Conservation (phyloP, 1,140 invertebrate species). For the Drosophila parvula region DNA sequence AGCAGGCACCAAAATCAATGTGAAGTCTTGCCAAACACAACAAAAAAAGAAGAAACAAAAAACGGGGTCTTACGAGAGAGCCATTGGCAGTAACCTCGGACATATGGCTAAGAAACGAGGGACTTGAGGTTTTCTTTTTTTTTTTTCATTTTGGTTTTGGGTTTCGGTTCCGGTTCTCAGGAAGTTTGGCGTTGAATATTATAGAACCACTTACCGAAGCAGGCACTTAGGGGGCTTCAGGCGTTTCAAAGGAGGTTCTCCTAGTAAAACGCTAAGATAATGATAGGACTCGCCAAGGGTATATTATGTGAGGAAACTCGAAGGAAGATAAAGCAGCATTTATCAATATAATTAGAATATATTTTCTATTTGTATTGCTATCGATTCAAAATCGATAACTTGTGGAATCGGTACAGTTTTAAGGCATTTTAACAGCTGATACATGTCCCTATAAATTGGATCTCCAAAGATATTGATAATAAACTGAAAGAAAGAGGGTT, state of each 20-base stretch:
- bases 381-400: not conserved
- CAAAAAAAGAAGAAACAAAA: constrained; percentile 19
- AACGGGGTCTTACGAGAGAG: constrained; percentile 16
- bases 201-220: not conserved
- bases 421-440: too few relatives aligned
- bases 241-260: not conserved
- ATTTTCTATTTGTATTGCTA: not conserved
- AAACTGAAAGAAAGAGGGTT: not conserved
- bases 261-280: not conserved
- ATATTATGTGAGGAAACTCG: not conserved
- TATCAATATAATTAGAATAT: too few relatives aligned
- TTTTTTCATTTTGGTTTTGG: not conserved
- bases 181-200: constrained; percentile 8
- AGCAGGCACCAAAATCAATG: constrained; percentile 42
- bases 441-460: too few relatives aligned
- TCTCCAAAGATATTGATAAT: too few relatives aligned
- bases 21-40: constrained; percentile 34
- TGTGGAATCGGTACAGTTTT: too few relatives aligned
- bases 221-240: not conserved
- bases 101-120: constrained; percentile 13
- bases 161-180: constrained; percentile 20
- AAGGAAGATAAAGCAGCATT: too few relatives aligned
- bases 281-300: not conserved
- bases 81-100: constrained; percentile 38
- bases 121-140: not conserved